Percentiles rank a stretch among this genome's conserved stretches.
These are phyloP conservation scores for Uria lomvia DNA, from an alignment of 2,113 vertebrate genomes.

Conservation along the genomic window DNA sequence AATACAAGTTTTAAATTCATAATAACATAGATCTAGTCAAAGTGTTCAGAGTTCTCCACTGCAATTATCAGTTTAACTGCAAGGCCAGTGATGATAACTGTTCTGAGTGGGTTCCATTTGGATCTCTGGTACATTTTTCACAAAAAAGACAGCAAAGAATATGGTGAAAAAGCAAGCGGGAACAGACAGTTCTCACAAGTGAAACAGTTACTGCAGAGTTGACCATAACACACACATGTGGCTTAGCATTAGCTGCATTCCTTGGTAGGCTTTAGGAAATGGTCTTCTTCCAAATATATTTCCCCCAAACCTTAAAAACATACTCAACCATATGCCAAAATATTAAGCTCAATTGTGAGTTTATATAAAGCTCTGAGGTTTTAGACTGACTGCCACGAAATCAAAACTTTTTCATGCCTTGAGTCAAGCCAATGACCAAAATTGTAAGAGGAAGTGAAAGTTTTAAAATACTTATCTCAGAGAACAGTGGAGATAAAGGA, in stretches of 20 bases:
- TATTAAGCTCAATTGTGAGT: background rate
- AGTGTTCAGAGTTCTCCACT: conserved; percentile 27
- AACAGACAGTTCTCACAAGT: background rate
- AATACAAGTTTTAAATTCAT: conserved; percentile 57
- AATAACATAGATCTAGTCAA: conserved; percentile 26
- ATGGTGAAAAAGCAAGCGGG: background rate
- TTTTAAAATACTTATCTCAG: background rate
- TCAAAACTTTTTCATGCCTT: background rate
- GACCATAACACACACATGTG: background rate
- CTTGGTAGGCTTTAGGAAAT: background rate
- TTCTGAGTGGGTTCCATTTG: background rate
- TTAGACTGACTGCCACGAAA: background rate
- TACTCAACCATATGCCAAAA: background rate
- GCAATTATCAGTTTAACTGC: background rate
- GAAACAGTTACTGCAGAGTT: background rate
- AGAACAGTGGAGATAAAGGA: background rate
- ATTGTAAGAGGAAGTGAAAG: background rate
- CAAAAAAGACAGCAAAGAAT: background rate
- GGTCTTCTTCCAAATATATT: background rate
- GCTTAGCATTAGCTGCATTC: background rate
- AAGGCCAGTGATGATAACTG: background rate
- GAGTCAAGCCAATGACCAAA: background rate
- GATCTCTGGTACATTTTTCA: background rate
- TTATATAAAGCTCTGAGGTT: background rate
- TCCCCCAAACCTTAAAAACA: background rate